phyloP scores from a whole-genome alignment of 2,888 invertebrate genomes.

The Rhagium mordax region DNA sequence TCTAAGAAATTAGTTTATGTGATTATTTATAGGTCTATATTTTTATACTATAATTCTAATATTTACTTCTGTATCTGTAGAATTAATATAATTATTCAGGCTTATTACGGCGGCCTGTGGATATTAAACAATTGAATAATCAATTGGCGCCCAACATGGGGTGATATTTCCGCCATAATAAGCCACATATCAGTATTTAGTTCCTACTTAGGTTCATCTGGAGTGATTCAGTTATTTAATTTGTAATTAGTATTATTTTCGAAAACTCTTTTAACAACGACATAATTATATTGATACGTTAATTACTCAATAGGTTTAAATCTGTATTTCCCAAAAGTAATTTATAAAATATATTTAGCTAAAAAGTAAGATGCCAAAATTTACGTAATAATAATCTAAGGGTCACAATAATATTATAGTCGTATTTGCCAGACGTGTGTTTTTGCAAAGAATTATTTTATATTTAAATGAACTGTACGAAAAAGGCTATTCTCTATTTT shows the following conservation, averaged over 20 bases:
- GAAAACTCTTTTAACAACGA: background rate
- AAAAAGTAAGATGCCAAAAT: conserved; percentile 22
- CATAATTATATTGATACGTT: background rate
- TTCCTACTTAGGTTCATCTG: too few relatives aligned
- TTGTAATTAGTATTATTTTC: too few relatives aligned
- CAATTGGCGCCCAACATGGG: background rate
- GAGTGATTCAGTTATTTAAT: too few relatives aligned
- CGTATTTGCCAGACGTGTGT: too few relatives aligned
- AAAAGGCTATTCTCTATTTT: background rate
- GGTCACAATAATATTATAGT: background rate
- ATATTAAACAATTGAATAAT: background rate
- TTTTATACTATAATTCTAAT: conserved; percentile 16
- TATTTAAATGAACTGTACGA: too few relatives aligned
- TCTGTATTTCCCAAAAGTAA: background rate
- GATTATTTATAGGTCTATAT: conserved; percentile 26
- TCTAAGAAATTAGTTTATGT: conserved; percentile 5
- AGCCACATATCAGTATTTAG: background rate
- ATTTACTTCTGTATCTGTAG: background rate
- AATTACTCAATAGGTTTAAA: background rate
- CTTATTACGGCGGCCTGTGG: background rate
- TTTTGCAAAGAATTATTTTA: too few relatives aligned
- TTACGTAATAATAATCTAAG: conserved; percentile 34
- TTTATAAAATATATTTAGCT: background rate
- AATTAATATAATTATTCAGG: background rate
- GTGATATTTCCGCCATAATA: background rate